Evolutionary conservation across 2,797 vertebrate species (phyloP), one percentile per base, ranked within the genome.

Genomic region (Triplophysa yarkandensis): DNA sequence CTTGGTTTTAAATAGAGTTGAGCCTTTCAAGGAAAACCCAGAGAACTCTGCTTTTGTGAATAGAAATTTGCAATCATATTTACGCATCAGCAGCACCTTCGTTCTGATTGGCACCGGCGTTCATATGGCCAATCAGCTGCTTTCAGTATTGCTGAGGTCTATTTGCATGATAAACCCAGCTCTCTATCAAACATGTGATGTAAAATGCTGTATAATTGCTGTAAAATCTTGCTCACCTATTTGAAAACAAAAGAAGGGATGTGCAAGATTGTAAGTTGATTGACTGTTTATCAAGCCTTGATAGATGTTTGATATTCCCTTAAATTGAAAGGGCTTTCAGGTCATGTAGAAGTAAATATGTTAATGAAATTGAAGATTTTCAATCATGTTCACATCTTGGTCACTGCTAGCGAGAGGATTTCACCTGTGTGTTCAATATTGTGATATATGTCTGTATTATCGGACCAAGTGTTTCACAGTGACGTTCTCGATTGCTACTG

Each of bases 131-230:
- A 46, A 27, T 46, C 62, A 14, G 58, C 55, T 66, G 43, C 61
- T 21, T 43, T 28, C 67, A 69, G 71, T 78, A 48, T 76, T 57
- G 48, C 71, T 61, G 28, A 43, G 62, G 30, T 46, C n/a, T 32
- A 46, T 78, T 74, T 78, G 78, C 81, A 80, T 73, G 78, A 80
- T 41, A 68, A 66, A 72, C 58, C 46, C 54, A 2, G 23, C 44
- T 58, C 30, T 36, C n/a, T 58, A 68, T 78, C 63, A n/a, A 54
- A 71, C 21, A 30, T 23, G 58, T 69, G 55, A 65, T 36, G 57
- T 58, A 46, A 46, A 69, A 43, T 58, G 71, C 74, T 65, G 77
- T 80, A 61, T 71, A 62, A 78, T 68, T 55, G 63, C 77, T 48
- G 68, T 80, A 14, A 60, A 64, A 68, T 74, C 64, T 41, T 17